Percentiles rank a stretch among this genome's conserved stretches.
These are phyloP conservation scores for Ataeniobius toweri DNA, from an alignment of 2,797 vertebrate genomes.

Conservation along the genomic window DNA sequence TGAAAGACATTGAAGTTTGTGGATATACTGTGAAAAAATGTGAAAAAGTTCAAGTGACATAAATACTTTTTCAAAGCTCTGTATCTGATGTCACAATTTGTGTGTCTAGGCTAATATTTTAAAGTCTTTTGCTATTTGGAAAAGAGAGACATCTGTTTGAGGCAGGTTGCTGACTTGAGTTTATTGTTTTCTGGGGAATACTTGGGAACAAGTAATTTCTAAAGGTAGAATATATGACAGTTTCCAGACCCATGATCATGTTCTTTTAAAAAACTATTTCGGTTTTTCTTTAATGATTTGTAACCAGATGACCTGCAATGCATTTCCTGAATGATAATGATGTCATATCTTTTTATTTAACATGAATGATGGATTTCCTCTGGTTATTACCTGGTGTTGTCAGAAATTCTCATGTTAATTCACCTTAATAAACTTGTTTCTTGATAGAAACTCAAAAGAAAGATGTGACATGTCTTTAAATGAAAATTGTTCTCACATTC, in stretches of 20 bases:
- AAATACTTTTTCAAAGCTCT: background rate
- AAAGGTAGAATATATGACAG: background rate
- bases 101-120: background rate
- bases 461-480: background rate
- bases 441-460: background rate
- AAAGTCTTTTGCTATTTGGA: no score
- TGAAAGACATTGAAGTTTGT: background rate
- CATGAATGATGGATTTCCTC: background rate
- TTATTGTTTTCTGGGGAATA: background rate
- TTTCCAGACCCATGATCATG: background rate
- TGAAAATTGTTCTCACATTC: background rate
- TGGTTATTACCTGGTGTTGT: background rate
- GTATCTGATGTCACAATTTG: background rate
- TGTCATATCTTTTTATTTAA: no score
- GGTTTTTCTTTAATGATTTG: background rate
- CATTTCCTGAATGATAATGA: background rate
- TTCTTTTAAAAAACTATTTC: background rate
- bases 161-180: background rate
- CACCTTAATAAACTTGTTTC: background rate
- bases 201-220: background rate
- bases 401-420: fast-evolving
- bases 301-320: background rate
- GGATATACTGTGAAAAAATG: background rate
- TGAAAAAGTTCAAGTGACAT: background rate
- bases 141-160: background rate